Evolutionary conservation across 1,140 invertebrate species (phyloP).

Genomic region (Drosophila rhopaloa): DNA sequence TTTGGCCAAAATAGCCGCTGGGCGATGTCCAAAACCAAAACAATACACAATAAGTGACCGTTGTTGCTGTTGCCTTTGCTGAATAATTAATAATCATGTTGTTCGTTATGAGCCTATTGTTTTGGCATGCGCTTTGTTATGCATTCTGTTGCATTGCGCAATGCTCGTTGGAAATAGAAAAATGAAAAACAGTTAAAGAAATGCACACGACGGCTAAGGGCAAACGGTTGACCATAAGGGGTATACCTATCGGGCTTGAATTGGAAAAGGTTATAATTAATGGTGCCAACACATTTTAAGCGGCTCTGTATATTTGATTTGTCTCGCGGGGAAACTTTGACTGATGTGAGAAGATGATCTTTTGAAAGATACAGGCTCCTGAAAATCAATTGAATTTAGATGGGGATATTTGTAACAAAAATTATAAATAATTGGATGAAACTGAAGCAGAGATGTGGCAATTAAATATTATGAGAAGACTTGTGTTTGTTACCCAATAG

Average conservation of each 20-base stretch:
- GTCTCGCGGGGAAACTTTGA: conserved; percentile 7
- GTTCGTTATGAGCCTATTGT: conserved; percentile 73
- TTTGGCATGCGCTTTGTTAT: conserved; percentile 64
- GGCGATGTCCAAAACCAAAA: conserved; percentile 25
- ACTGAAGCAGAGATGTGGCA: conserved; percentile 19
- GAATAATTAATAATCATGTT: conserved; percentile 76
- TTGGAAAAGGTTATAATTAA: conserved; percentile 31
- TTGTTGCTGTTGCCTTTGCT: conserved; percentile 36
- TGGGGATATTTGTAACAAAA: conserved; percentile 15
- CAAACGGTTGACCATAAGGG: conserved; percentile 10
- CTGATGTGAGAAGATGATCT: conserved; percentile 35
- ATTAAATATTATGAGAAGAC: conserved; percentile 21
- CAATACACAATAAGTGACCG: conserved; percentile 44
- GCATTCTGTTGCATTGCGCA: conserved; percentile 80
- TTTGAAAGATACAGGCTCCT: conserved; percentile 8
- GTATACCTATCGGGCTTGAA: conserved; percentile 19
- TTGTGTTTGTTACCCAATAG: conserved; percentile 21
- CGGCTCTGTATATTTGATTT: conserved; percentile 9
- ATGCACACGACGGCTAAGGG: conserved; percentile 49
- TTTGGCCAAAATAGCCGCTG: conserved; percentile 44
- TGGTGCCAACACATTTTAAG: conserved; percentile 17
- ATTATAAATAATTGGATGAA: conserved; percentile 20
- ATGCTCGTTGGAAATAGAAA: conserved; percentile 33
- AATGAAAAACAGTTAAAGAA: conserved; percentile 43
- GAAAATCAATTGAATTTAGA: conserved; percentile 35